Evolutionary conservation across 2,113 vertebrate genomes (phyloP), one percentile per base, ranked within the genome.

Genomic region (Bettongia penicillata): DNA sequence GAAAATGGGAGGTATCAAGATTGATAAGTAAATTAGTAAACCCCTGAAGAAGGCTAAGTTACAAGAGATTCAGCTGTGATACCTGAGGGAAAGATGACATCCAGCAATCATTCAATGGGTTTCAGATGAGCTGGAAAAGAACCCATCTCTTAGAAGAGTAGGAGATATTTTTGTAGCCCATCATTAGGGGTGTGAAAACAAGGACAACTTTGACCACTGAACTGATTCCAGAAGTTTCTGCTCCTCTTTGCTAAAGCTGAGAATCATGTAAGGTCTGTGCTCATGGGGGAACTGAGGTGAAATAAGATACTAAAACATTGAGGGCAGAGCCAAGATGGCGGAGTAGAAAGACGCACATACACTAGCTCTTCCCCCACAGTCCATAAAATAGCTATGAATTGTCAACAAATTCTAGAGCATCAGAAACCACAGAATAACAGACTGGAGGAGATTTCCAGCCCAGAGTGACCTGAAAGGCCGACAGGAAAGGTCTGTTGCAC

Each of bases 281-380:
- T 94, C 91, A 91, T 49, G 50, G 92, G 96, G 97, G 96, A 98
- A 97, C 97, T 95, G 96, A 96, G 96, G 95, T 47, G 28, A 92
- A 96, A 96, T 96, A 92, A 90, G 97, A 96, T 92, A 96, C 97
- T 96, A 96, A 97, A 97, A 97, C 23, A 90, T 92, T 48, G 48
- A 3, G 48, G 48, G 48, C 2, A 3, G 48, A 48, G 48, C 48
- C 48, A 48, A 48, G 48, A 48, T 48, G 48, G 48, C 48, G 3
- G 48, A 48, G 48, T 48, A 48, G 48, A 48, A 48, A 48, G 48
- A 2, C 3, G 48, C 48, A 48, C 48, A 48, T 48, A 48, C 48
- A 48, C 48, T 48, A 48, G 48, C 48, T 48, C 48, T 48, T 48
- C 48, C 48, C 48, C 48, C 48, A 48, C 48, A 48, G 48, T 3